These are phyloP conservation scores for Perizoma flavofasciatum DNA, from an alignment of 2,888 invertebrate species.

Conservation along the genomic window DNA sequence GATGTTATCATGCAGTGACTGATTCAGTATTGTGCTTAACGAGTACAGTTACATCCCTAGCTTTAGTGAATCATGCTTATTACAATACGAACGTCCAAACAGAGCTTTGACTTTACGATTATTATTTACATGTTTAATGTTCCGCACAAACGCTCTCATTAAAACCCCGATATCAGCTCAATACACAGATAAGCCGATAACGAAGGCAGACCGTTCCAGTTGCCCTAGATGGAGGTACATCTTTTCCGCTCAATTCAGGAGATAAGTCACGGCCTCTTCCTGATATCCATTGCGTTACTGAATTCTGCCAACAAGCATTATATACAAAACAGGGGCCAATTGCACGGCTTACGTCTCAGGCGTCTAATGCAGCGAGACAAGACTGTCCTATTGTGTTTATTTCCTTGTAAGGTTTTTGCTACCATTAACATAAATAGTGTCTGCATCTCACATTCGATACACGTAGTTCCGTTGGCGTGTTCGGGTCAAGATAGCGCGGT, in stretches of 20 bases:
- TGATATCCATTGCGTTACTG: slow-evolving; percentile 71
- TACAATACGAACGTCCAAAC: slow-evolving; percentile 28
- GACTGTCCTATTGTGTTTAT: slow-evolving; percentile 81
- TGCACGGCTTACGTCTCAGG: slow-evolving; percentile 68
- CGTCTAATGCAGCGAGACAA: slow-evolving; percentile 77
- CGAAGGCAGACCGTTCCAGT: slow-evolving; percentile 62
- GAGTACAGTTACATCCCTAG: slow-evolving; percentile 44
- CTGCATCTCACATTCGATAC: slow-evolving; percentile 72
- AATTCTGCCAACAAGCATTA: slow-evolving; percentile 79
- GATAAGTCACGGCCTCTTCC: slow-evolving; percentile 73
- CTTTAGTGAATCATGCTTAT: slow-evolving; percentile 37
- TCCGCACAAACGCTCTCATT: slow-evolving; percentile 43
- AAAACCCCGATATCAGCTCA: slow-evolving; percentile 49
- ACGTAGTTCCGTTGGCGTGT: slow-evolving; percentile 61
- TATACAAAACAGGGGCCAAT: slow-evolving; percentile 78
- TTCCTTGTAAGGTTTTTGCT: slow-evolving; percentile 79
- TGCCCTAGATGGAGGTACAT: slow-evolving; percentile 52
- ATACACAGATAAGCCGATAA: slow-evolving; percentile 63
- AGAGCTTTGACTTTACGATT: slow-evolving; percentile 34
- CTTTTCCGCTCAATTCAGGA: slow-evolving; percentile 62
- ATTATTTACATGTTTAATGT: slow-evolving; percentile 38
- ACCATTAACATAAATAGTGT: slow-evolving; percentile 79
- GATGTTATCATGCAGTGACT: slow-evolving; percentile 47
- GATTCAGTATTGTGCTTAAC: slow-evolving; percentile 52
- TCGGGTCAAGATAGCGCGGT: slow-evolving; percentile 53